phyloP scores from a whole-genome alignment of 2,888 invertebrate genomes.

The Phyllotreta cruciferae region DNA sequence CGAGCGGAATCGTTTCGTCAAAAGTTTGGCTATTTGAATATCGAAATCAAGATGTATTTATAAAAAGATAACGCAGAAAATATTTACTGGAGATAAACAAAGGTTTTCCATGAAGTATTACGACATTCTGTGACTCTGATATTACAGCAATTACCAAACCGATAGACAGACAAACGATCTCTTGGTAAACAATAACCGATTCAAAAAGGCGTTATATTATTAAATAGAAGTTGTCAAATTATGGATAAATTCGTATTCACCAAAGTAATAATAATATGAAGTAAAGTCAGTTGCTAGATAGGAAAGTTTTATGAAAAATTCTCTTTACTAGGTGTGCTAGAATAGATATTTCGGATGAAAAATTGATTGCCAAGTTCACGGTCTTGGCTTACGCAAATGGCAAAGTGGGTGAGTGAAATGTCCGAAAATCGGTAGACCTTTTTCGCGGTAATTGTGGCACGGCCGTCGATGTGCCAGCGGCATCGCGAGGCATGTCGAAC shows the following conservation, averaged over 20 bases:
- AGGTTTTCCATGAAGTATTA: slow-evolving; percentile 11
- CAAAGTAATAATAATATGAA: no score
- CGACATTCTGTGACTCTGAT: not conserved
- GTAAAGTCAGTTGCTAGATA: no score
- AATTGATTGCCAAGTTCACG: not conserved
- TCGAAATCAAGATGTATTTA: slow-evolving; percentile 4
- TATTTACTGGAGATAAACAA: slow-evolving; percentile 7
- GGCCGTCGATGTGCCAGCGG: not conserved
- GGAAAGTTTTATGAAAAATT: no score
- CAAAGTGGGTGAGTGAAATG: slow-evolving; percentile 17
- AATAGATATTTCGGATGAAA: no score
- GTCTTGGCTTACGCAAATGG: not conserved
- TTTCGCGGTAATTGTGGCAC: not conserved
- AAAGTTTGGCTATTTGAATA: slow-evolving; percentile 5
- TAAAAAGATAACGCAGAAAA: slow-evolving; percentile 12
- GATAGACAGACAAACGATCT: not conserved
- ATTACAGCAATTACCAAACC: slow-evolving; percentile 1
- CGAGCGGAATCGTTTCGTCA: slow-evolving; percentile 1
- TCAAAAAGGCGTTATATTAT: no score
- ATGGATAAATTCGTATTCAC: no score
- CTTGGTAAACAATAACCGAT: not conserved
- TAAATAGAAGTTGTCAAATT: no score
- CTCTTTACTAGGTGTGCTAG: no score
- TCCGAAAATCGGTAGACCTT: slow-evolving; percentile 12
- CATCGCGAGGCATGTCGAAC: no score